A percentile compares a stretch with the other conserved stretches of the same genome.
Evolutionary conservation across 2,888 invertebrate genomes (phyloP).

Genomic region (Drosophila maculinotata): DNA sequence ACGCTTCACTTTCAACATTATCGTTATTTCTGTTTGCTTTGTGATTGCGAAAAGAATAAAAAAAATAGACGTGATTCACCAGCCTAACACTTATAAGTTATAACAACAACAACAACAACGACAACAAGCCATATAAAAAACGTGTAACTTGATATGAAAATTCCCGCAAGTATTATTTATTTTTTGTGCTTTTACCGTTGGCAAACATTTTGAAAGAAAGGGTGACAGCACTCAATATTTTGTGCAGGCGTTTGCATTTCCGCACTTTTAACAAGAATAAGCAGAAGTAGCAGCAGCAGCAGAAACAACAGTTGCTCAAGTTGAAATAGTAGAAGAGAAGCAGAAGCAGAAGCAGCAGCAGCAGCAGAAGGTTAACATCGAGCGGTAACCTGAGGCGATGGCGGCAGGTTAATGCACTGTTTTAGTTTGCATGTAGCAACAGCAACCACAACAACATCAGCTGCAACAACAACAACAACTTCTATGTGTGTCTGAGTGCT

Average conservation of each 20-base stretch:
- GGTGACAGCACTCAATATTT: slow-evolving; percentile 43
- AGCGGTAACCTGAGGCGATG: slow-evolving; percentile 66
- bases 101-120: slow-evolving; percentile 26
- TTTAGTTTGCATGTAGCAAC: slow-evolving; percentile 56
- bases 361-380: slow-evolving; percentile 42
- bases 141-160: slow-evolving; percentile 64
- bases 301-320: slow-evolving; percentile 6
- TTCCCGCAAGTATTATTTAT: slow-evolving; percentile 55
- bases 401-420: slow-evolving; percentile 74
- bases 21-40: slow-evolving; percentile 73
- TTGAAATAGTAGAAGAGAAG: slow-evolving; percentile 11
- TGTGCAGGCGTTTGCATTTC: slow-evolving; percentile 74
- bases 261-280: slow-evolving; percentile 53
- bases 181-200: slow-evolving; percentile 25
- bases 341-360: slow-evolving; percentile 9
- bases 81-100: slow-evolving; percentile 4
- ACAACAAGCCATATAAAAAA: slow-evolving; percentile 23
- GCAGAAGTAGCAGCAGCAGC: slow-evolving; percentile 31
- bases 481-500: slow-evolving; percentile 38
- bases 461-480: slow-evolving; percentile 3
- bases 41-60: slow-evolving; percentile 71
- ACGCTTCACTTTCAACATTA: slow-evolving; percentile 79
- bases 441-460: slow-evolving; percentile 4
- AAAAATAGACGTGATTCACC: slow-evolving; percentile 54
- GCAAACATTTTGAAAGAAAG: slow-evolving; percentile 31